Conservation (phyloP, 2,113 vertebrate species). For the Uria aalge region DNA sequence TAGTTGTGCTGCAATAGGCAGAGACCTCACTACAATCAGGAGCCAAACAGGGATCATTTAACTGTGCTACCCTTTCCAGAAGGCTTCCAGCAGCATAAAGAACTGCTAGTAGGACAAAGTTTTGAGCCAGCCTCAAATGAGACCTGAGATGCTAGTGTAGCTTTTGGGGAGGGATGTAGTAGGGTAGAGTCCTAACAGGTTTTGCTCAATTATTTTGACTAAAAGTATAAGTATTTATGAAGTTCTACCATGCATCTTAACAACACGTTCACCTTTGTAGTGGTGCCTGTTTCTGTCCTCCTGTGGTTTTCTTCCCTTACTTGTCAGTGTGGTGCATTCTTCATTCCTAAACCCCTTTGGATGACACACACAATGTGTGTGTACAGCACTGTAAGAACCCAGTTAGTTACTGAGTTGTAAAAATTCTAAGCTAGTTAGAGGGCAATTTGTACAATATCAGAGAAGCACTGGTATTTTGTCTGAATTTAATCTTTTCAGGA, state of each 20-base stretch:
- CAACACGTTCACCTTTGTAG: background rate
- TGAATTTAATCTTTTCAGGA: background rate
- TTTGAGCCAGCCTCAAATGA: background rate
- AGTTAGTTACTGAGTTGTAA: background rate
- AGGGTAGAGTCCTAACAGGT: background rate
- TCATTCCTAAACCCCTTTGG: background rate
- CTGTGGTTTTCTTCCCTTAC: background rate
- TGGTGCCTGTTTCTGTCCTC: background rate
- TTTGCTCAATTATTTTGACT: background rate
- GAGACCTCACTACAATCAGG: background rate
- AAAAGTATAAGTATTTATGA: background rate
- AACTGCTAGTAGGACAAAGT: background rate
- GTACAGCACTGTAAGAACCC: background rate
- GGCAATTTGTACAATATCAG: background rate
- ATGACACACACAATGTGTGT: fast-evolving
- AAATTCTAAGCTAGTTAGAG: background rate
- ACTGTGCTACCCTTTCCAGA: background rate
- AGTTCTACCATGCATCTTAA: background rate
- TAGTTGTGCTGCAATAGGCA: background rate
- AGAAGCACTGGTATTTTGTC: background rate
- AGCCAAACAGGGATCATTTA: background rate
- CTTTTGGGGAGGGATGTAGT: background rate
- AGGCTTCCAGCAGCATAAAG: background rate
- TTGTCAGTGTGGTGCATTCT: background rate
- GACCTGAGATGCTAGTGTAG: background rate